Conservation (phyloP, 2,113 vertebrate genomes). For the Eidolon helvum region DNA sequence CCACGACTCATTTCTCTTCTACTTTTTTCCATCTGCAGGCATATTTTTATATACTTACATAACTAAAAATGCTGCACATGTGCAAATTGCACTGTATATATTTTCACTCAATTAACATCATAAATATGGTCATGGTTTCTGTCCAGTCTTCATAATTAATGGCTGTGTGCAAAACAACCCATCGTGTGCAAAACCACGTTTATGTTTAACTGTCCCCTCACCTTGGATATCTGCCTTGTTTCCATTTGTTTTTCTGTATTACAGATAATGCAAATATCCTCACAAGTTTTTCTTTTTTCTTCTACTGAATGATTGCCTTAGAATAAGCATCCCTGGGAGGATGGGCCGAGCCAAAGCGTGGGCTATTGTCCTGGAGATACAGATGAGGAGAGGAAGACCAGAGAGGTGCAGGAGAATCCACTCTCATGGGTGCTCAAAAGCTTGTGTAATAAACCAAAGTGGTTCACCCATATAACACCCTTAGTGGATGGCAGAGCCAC, state of each 20-base stretch:
- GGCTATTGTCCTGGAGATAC: background rate
- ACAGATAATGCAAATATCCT: background rate
- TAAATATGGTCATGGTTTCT: background rate
- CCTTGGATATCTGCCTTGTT: background rate
- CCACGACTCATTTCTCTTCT: background rate
- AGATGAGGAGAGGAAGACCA: background rate
- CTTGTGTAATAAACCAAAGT: background rate
- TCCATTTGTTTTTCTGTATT: background rate
- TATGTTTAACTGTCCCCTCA: background rate
- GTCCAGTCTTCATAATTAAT: background rate
- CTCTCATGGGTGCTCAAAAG: background rate
- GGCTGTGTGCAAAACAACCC: background rate
- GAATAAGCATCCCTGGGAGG: background rate
- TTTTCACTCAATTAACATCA: background rate
- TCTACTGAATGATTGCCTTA: background rate
- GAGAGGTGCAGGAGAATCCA: background rate
- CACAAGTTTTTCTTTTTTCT: background rate
- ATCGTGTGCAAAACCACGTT: rapidly evolving
- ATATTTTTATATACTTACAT: background rate
- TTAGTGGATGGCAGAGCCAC: background rate
- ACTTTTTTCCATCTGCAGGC: background rate
- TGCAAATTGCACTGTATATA: background rate
- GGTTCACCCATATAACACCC: background rate
- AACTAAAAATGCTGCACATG: background rate
- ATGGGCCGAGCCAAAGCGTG: background rate